Percentiles rank a stretch among this genome's conserved stretches.
Conservation (phyloP, 2,888 invertebrate species). For the Anorthoa munda region DNA sequence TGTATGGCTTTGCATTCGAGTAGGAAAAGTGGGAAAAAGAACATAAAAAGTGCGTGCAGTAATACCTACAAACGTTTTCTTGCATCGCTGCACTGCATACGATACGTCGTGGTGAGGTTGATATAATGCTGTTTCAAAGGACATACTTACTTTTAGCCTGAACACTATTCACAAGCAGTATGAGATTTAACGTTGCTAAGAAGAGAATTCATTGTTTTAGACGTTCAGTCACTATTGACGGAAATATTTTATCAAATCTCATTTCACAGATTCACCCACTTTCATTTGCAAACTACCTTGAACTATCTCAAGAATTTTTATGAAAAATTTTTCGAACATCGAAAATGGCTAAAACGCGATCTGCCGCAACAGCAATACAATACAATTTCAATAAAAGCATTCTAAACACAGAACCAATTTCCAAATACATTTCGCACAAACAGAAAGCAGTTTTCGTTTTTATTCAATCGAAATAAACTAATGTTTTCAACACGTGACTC, state of each 20-base stretch:
- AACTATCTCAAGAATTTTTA: conserved; percentile 15
- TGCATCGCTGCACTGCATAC: background rate
- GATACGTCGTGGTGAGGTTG: no score
- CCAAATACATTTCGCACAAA: conserved; percentile 43
- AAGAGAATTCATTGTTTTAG: background rate
- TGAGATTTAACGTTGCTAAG: no score
- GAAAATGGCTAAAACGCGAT: conserved; percentile 17
- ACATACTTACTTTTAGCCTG: background rate
- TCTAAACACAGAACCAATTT: conserved; percentile 47
- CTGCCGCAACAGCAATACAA: conserved; percentile 29
- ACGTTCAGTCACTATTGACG: background rate
- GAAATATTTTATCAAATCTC: background rate
- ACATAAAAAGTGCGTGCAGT: background rate
- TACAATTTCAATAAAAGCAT: conserved; percentile 49
- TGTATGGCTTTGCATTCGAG: conserved; percentile 5
- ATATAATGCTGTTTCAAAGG: background rate
- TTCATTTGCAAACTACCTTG: background rate
- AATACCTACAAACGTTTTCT: background rate
- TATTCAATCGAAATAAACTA: conserved; percentile 65
- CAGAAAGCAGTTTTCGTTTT: conserved; percentile 56
- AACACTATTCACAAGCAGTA: background rate
- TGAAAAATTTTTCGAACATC: background rate
- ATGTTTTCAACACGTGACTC: conserved; percentile 64
- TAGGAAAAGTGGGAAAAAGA: background rate
- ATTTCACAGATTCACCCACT: background rate